These are phyloP conservation scores for Melipona bicolor DNA, from an alignment of 2,888 invertebrate genomes.

Conservation along the genomic window DNA sequence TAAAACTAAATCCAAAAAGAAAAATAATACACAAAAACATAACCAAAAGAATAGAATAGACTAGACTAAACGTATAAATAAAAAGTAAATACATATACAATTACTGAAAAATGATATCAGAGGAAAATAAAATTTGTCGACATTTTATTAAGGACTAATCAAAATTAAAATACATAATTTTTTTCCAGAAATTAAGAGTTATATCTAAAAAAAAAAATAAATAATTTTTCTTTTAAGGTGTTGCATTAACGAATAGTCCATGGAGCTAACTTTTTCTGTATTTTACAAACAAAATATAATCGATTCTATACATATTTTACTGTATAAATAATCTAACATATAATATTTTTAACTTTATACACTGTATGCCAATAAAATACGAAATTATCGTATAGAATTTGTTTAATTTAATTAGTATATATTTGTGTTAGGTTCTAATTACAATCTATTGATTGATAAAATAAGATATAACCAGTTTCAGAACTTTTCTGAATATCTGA, in stretches of 20 bases:
- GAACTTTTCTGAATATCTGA: constrained; percentile 99
- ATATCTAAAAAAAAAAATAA: background rate
- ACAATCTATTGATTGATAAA: constrained; percentile 97
- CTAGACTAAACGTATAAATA: too few relatives aligned
- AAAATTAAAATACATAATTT: constrained; percentile 76
- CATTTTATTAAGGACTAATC: constrained; percentile 40
- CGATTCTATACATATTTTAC: constrained; percentile 46
- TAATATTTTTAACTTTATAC: constrained; percentile 66
- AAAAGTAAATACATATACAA: background rate
- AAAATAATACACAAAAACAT: too few relatives aligned
- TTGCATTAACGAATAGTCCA: constrained; percentile 28
- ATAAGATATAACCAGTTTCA: constrained; percentile 99
- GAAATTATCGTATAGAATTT: constrained; percentile 68
- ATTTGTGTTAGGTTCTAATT: constrained; percentile 77
- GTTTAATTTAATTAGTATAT: constrained; percentile 60
- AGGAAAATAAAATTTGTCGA: too few relatives aligned
- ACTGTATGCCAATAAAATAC: constrained; percentile 67
- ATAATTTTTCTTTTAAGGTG: background rate
- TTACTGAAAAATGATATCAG: background rate
- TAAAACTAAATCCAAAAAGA: too few relatives aligned
- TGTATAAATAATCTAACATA: constrained; percentile 65
- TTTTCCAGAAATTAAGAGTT: constrained; percentile 28
- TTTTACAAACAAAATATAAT: constrained; percentile 48
- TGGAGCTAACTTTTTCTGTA: constrained; percentile 47
- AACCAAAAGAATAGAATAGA: too few relatives aligned